These are phyloP conservation scores for Hetaerina titia DNA, from an alignment of 2,888 invertebrate species.

Conservation along the genomic window DNA sequence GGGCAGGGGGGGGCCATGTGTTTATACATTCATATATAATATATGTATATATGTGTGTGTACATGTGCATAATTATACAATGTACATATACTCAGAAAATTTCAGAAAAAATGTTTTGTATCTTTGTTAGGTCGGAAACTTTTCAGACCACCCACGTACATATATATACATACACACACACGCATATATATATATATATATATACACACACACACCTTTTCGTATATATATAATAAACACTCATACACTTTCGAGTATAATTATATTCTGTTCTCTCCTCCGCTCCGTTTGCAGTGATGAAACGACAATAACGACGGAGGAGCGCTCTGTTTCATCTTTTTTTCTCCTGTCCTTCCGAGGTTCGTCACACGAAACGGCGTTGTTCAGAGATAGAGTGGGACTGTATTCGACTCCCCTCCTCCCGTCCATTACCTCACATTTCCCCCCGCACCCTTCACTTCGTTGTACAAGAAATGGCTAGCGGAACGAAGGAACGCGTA, in stretches of 20 bases:
- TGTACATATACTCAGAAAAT: too few species aligned
- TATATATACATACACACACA: background rate
- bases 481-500: background rate
- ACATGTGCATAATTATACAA: too few species aligned
- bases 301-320: background rate
- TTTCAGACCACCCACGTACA: too few species aligned
- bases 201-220: background rate
- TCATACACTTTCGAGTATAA: background rate
- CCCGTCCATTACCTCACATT: background rate
- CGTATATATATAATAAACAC: background rate
- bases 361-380: background rate
- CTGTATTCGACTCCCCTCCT: background rate
- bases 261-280: background rate
- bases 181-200: background rate
- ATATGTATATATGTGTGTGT: too few species aligned
- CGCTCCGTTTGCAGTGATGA: background rate
- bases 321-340: background rate
- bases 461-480: background rate
- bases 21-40: too few species aligned
- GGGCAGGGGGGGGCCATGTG: too few species aligned
- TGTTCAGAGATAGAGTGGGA: background rate
- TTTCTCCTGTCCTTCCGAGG: background rate
- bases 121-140: too few species aligned
- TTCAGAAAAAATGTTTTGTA: too few species aligned
- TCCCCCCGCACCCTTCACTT: background rate